Percentiles rank a stretch among this genome's conserved stretches.
phyloP scores from a whole-genome alignment of 2,888 invertebrate genomes.

The Antheraea assamensis region DNA sequence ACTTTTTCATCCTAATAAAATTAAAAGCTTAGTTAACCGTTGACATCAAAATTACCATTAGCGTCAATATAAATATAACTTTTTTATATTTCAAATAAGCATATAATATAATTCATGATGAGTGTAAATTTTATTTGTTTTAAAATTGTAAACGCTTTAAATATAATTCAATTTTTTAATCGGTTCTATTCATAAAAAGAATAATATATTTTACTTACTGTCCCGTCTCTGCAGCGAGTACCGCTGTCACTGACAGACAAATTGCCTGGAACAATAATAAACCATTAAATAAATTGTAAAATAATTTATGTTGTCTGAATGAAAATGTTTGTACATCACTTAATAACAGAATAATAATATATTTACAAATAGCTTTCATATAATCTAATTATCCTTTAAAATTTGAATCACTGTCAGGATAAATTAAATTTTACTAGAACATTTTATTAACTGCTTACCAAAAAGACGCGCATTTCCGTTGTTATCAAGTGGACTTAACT shows the following conservation, averaged over 20 bases:
- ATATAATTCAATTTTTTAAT: neutral
- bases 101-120: neutral
- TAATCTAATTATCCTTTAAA: neutral
- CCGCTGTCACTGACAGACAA: slow-evolving; percentile 59
- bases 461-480: slow-evolving; percentile 68
- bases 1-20: no score
- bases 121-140: neutral
- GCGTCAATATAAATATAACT: no score
- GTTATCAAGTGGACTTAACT: slow-evolving; percentile 58
- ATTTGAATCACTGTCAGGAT: neutral
- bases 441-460: slow-evolving; percentile 55
- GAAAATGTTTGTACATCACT: neutral
- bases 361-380: neutral
- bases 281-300: neutral
- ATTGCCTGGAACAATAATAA: slow-evolving; percentile 53
- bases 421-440: neutral
- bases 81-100: no score
- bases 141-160: neutral
- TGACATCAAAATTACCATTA: no score
- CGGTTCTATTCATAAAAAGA: neutral
- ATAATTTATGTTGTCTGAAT: neutral
- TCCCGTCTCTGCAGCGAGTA: slow-evolving; percentile 56
- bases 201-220: slow-evolving; percentile 40
- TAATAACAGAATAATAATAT: neutral
- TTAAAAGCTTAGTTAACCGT: neutral